Conservation (phyloP, 2,113 vertebrate species). For the Pollachius pollachius region DNA sequence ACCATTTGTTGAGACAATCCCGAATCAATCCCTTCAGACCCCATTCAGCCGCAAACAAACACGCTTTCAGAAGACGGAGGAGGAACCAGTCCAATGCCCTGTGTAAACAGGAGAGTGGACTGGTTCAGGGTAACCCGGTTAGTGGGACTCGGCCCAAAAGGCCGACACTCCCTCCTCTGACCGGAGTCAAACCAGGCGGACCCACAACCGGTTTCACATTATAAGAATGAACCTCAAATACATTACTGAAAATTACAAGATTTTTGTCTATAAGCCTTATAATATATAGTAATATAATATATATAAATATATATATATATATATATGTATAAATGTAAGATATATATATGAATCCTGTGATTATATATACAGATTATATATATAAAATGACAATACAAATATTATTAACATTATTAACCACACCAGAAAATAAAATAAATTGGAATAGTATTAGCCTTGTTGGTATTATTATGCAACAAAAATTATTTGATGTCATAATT, state of each 20-base stretch:
- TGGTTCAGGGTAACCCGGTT: neutral
- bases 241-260: neutral
- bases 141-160: neutral
- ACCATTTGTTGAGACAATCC: constrained; percentile 73
- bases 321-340: neutral
- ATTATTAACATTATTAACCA: too few species aligned
- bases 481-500: too few species aligned
- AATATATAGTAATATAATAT: neutral
- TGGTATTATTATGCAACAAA: too few species aligned
- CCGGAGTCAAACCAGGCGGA: neutral
- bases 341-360: neutral
- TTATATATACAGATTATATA: neutral
- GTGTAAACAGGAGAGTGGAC: constrained; percentile 10
- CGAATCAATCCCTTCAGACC: constrained; percentile 64
- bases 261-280: neutral
- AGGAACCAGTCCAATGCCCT: constrained; percentile 27
- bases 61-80: constrained; percentile 45
- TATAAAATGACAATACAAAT: neutral
- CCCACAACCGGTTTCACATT: too few species aligned
- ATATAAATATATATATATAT: neutral
- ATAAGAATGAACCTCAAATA: too few species aligned
- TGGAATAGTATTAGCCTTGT: too few species aligned
- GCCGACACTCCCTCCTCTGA: neutral
- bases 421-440: too few species aligned
- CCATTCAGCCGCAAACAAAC: constrained; percentile 67